Evolutionary conservation across 2,888 invertebrate species (phyloP), one percentile per base, ranked within the genome.

Genomic region (Hydrotaea diabolus): DNA sequence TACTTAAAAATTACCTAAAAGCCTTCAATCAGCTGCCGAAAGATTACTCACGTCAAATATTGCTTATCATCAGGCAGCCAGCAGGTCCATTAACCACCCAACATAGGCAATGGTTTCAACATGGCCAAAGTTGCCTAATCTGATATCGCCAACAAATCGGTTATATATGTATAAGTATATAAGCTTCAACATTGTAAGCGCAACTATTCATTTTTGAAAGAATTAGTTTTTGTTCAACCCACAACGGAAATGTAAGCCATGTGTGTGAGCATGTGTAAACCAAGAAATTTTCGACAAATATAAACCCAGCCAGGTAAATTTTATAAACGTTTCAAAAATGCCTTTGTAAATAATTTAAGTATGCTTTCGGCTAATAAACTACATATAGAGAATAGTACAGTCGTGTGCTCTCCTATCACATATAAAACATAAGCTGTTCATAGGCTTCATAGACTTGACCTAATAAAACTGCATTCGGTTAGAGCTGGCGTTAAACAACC

Each of bases 301-400:
- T 77, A 59, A 80, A 59, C 66, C 72, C 66, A 77, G 72, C 72
- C 66, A 77, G 72, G 26, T 77, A 83, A 83, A 83, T 77, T 80
- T 76, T 73, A 59, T 83, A 69, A 80, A 83, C 57, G 21, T 80
- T 83, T 49, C 11, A 17, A 69, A 80, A 83, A 77, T 69, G 49
- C 66, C 66, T 77, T 66, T 83, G 43, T 73, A 77, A 80, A 77
- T 77, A 80, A 80, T 76, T 77, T 83, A 69, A 80, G 55, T 55
- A 57, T 79, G 46, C 64, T 83, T 77, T 77, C 11, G 8, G 83
- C 76, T 80, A 80, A 77, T 80, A 73, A 79, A 79, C 64, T 49
- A 73, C 62, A 76, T 79, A 77, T 66, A 49, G 59, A 66, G 11
- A 64, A 13, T 36, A 46, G 31, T 21, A 15, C 49, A 46, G 31